A percentile compares a stretch with the other conserved stretches of the same genome.
phyloP scores from a whole-genome alignment of 2,113 vertebrate species.

The Myxocyprinus asiaticus region DNA sequence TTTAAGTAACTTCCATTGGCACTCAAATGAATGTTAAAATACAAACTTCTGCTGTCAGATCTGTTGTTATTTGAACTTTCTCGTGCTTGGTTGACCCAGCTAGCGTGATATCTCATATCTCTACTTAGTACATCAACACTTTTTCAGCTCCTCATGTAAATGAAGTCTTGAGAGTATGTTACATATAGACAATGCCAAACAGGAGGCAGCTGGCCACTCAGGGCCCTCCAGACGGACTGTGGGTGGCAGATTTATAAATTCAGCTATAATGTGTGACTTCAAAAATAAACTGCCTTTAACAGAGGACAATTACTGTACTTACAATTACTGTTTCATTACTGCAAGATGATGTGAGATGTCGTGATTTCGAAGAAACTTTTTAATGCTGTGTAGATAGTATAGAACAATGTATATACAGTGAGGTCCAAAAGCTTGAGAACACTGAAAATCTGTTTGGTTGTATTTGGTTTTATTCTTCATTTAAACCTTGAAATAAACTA shows the following conservation, averaged over 20 bases:
- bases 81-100: not conserved
- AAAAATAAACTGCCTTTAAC: conserved; percentile 55
- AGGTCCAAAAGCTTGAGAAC: not conserved
- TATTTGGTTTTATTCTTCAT: no score
- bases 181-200: conserved; percentile 52
- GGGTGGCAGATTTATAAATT: conserved; percentile 64
- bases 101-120: not conserved
- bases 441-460: no score
- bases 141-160: conserved; percentile 13
- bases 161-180: conserved; percentile 33
- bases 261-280: conserved; percentile 55
- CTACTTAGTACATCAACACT: conserved; percentile 11
- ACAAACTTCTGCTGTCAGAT: conserved; percentile 25
- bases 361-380: conserved; percentile 40
- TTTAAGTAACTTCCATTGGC: not conserved
- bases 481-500: no score
- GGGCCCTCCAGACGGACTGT: conserved; percentile 71
- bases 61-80: conserved; percentile 18
- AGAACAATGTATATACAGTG: not conserved
- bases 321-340: conserved; percentile 51
- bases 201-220: conserved; percentile 58
- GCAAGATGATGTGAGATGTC: conserved; percentile 22
- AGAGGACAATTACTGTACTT: conserved; percentile 55
- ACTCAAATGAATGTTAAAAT: conserved; percentile 11
- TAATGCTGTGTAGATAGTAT: not conserved